phyloP scores from a whole-genome alignment of 2,797 vertebrate genomes.

The Tokudaia muenninki region DNA sequence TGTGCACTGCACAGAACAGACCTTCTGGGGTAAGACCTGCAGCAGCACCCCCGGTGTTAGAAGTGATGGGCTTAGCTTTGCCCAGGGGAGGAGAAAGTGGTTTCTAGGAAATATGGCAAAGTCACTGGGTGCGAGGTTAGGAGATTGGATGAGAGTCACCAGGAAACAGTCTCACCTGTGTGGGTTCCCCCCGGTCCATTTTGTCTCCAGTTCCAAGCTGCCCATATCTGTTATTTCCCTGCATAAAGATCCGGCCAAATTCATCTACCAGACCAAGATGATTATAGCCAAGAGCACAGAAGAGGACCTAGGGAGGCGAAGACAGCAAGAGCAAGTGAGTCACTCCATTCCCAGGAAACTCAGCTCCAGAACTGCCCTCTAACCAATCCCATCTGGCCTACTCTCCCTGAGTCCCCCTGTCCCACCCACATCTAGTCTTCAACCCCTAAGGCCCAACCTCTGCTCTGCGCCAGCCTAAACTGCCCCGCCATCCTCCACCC shows the following conservation, averaged over 20 bases:
- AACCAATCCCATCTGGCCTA: not conserved
- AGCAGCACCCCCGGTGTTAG: not conserved
- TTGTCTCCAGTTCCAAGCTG: conserved; percentile 90
- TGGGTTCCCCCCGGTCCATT: conserved; percentile 88
- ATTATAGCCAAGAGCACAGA: conserved; percentile 87
- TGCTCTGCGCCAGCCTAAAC: not conserved
- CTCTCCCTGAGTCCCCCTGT: not conserved
- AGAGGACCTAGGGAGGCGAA: conserved; percentile 80
- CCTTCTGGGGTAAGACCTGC: not conserved
- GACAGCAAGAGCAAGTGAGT: not conserved
- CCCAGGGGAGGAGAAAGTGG: not conserved
- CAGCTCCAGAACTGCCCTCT: conserved; percentile 2
- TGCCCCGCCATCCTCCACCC: not conserved
- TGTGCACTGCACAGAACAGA: not conserved
- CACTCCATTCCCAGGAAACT: not conserved
- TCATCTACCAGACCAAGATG: conserved; percentile 88
- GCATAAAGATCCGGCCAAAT: conserved; percentile 88
- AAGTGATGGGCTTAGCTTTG: not conserved
- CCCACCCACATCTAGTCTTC: not conserved
- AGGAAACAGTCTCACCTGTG: conserved; percentile 80
- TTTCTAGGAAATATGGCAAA: not conserved
- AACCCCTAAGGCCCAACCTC: not conserved
- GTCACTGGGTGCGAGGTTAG: not conserved
- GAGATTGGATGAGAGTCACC: not conserved
- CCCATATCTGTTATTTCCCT: conserved; percentile 88